Percentiles rank a stretch among this genome's conserved stretches.
phyloP scores from a whole-genome alignment of 2,888 invertebrate species.

The Pyrrhopygopsis socrates region DNA sequence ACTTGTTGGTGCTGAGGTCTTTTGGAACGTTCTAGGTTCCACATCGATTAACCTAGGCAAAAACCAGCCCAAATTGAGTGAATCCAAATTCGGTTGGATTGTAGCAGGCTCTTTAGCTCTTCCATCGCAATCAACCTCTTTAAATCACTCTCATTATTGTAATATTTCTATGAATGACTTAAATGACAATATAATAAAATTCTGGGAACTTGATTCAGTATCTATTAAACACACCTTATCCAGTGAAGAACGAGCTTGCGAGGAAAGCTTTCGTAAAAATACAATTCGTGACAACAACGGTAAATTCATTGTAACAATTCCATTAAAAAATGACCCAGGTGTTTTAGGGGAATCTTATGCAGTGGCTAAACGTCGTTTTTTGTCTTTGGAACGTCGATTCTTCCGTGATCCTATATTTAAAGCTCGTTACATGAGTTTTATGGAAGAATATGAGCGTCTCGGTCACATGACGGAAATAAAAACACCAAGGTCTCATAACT shows the following conservation, averaged over 20 bases:
- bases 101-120: background rate
- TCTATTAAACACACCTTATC: background rate
- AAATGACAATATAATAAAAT: background rate
- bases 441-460: slow-evolving; percentile 62
- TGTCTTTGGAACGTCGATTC: slow-evolving; percentile 64
- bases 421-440: slow-evolving; percentile 51
- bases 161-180: background rate
- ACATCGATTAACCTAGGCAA: background rate
- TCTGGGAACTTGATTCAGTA: slow-evolving; percentile 67
- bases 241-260: slow-evolving; percentile 11
- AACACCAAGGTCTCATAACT: background rate
- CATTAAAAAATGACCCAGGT: slow-evolving; percentile 52
- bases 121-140: background rate
- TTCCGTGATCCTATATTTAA: slow-evolving; percentile 45
- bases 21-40: slow-evolving; percentile 65
- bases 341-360: slow-evolving; percentile 74
- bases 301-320: slow-evolving; percentile 76
- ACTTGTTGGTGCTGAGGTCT: slow-evolving; percentile 42
- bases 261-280: slow-evolving; percentile 26
- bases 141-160: background rate
- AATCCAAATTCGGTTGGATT: slow-evolving; percentile 21
- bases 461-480: slow-evolving; percentile 59
- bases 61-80: background rate
- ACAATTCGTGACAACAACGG: slow-evolving; percentile 52
- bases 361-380: slow-evolving; percentile 73